Conservation (phyloP, 1,140 invertebrate genomes). For the Drosophila punjabiensis region DNA sequence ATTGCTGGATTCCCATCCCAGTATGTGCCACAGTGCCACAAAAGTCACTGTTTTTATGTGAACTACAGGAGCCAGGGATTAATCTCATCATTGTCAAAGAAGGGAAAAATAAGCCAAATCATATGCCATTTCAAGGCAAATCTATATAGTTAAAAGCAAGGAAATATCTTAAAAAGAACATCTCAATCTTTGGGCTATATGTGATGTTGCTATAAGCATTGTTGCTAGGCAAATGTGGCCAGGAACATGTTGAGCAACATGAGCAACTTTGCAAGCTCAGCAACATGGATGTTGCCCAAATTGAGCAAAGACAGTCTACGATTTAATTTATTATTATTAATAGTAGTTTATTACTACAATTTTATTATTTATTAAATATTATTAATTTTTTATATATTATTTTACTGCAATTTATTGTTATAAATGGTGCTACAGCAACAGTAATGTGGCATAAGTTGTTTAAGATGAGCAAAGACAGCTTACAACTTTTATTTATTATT, state of each 20-base stretch:
- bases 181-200: too few species aligned
- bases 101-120: background rate
- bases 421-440: background rate
- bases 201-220: background rate
- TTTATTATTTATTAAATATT: too few species aligned
- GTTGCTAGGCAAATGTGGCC: background rate
- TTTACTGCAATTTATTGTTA: too few species aligned
- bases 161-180: background rate
- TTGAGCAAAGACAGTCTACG: background rate
- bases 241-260: background rate
- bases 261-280: background rate
- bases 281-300: background rate
- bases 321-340: too few species aligned
- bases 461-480: background rate
- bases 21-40: constrained; percentile 9
- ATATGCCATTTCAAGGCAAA: background rate
- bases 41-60: background rate
- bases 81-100: background rate
- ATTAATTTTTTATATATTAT: background rate
- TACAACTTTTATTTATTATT: background rate
- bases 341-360: background rate
- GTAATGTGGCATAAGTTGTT: background rate
- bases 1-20: constrained; percentile 49
- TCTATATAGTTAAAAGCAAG: too few species aligned
- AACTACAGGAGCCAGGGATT: background rate